Percentiles rank a stretch among this genome's conserved stretches.
Conservation (phyloP, 1,140 invertebrate genomes). For the Anagrus nilaparvatae region DNA sequence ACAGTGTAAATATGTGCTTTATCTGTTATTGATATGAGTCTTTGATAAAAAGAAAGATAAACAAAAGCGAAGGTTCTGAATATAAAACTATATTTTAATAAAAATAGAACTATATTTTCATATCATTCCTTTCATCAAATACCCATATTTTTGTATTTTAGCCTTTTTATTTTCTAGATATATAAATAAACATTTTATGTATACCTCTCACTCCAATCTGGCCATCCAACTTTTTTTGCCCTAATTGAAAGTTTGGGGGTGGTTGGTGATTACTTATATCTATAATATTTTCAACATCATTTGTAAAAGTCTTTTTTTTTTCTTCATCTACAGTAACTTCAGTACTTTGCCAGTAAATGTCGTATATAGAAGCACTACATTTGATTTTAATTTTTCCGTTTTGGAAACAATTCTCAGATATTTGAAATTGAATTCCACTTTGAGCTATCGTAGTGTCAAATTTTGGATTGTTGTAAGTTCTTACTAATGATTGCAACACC, state of each 20-base stretch:
- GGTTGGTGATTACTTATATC: constrained; percentile 39
- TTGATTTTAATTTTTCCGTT: constrained; percentile 50
- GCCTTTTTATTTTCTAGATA: no score
- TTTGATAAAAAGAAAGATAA: no score
- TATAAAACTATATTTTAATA: no score
- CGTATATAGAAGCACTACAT: constrained; percentile 51
- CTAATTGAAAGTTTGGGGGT: constrained; percentile 39
- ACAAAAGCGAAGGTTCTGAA: no score
- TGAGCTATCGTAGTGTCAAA: constrained; percentile 31
- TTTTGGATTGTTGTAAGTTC: no score
- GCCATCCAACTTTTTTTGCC: constrained; percentile 38
- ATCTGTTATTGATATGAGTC: no score
- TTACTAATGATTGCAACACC: neutral
- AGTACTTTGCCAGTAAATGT: constrained; percentile 51
- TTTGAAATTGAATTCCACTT: constrained; percentile 44
- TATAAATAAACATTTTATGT: no score
- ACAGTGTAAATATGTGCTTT: no score
- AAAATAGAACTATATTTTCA: no score
- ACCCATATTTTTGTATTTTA: no score
- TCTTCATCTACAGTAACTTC: constrained; percentile 50
- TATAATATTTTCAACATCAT: constrained; percentile 33
- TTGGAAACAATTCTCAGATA: constrained; percentile 44
- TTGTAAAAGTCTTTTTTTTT: constrained; percentile 29
- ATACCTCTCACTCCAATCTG: constrained; percentile 41
- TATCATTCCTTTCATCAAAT: no score